phyloP scores from a whole-genome alignment of 2,797 vertebrate genomes.

The Girardinus metallicus region DNA sequence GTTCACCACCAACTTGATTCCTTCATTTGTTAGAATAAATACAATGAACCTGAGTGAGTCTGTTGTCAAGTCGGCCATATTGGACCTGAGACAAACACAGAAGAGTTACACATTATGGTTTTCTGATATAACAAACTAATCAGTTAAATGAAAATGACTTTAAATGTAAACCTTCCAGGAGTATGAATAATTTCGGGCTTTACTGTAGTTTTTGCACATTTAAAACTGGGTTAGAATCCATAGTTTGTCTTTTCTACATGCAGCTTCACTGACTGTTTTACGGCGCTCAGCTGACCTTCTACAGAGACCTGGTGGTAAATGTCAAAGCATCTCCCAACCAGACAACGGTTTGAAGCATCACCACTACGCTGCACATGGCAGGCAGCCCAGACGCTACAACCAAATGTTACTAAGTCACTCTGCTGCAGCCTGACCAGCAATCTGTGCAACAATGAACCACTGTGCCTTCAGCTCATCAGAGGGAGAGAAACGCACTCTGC shows the following conservation, averaged over 20 bases:
- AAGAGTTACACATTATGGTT: background rate
- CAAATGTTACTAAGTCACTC: background rate
- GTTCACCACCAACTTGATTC: too few species aligned
- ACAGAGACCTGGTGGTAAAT: background rate
- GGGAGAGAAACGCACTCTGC: too few species aligned
- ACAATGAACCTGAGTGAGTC: too few species aligned
- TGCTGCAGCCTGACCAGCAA: background rate
- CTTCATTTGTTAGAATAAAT: too few species aligned
- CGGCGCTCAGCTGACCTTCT: conserved; percentile 3
- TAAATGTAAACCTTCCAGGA: background rate
- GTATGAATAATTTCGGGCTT: background rate
- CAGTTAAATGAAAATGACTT: background rate
- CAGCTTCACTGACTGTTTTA: background rate
- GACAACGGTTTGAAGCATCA: background rate
- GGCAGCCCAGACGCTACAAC: background rate
- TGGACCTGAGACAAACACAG: too few species aligned
- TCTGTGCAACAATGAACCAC: background rate
- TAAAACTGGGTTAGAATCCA: background rate
- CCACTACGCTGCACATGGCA: background rate
- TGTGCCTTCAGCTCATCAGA: background rate
- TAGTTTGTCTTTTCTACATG: background rate
- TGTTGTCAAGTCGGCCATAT: too few species aligned
- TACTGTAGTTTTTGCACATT: background rate
- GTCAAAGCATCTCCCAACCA: background rate
- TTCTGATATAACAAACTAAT: background rate